These are phyloP conservation scores for Pantala flavescens DNA, from an alignment of 1,140 invertebrate species.

Conservation along the genomic window DNA sequence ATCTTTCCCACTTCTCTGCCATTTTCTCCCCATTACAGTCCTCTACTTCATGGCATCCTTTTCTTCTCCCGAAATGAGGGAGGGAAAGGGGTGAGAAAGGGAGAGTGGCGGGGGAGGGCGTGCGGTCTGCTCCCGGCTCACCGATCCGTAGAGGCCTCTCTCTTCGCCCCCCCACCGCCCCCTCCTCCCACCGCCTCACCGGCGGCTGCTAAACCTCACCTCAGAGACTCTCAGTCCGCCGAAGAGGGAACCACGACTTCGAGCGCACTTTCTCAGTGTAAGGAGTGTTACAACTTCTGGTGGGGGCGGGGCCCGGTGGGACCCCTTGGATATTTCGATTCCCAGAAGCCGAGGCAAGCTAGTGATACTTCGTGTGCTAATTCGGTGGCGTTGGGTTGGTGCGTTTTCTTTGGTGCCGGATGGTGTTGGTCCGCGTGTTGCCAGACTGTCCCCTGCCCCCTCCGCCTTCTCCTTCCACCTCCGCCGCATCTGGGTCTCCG, in stretches of 20 bases:
- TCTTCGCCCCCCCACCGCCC: background rate
- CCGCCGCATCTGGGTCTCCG: background rate
- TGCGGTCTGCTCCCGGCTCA: conserved; percentile 5
- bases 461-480: background rate
- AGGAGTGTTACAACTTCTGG: no score
- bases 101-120: background rate
- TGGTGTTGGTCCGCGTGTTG: background rate
- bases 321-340: no score
- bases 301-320: no score
- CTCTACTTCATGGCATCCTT: no score
- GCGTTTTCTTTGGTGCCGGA: background rate
- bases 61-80: no score
- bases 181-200: background rate
- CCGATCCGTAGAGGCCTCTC: background rate
- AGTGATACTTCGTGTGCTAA: background rate
- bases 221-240: background rate
- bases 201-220: background rate
- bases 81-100: background rate
- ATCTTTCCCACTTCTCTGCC: no score
- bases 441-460: background rate
- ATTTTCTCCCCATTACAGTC: no score
- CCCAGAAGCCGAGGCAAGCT: no score
- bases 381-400: background rate
- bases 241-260: background rate
- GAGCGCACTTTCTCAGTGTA: no score